These are phyloP conservation scores for Pterocles burchelli DNA, from an alignment of 2,113 vertebrate genomes.

Conservation along the genomic window DNA sequence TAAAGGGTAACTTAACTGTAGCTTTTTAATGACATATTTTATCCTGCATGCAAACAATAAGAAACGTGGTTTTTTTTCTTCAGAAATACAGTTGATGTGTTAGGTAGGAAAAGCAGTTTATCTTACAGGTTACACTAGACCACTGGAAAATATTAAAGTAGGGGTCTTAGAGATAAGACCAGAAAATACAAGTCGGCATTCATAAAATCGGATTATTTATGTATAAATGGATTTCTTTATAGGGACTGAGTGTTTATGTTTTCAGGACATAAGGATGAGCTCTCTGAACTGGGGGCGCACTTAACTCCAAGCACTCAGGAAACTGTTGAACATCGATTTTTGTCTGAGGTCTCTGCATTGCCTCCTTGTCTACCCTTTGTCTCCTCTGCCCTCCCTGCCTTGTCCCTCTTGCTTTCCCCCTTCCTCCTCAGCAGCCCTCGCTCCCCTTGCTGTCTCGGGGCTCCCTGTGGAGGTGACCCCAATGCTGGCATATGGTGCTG, in stretches of 20 bases:
- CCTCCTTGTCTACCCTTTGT: not conserved
- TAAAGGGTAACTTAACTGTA: constrained; percentile 52
- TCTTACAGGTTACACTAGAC: not conserved
- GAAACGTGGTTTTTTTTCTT: not conserved
- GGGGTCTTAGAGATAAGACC: not conserved
- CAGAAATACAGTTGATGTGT: not conserved
- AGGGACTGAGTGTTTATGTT: not conserved
- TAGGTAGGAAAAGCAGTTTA: not conserved
- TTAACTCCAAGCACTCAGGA: not conserved
- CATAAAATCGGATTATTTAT: not conserved
- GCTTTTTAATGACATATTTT: not conserved
- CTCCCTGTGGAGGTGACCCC: not conserved
- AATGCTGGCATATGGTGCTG: rapidly evolving
- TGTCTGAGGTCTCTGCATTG: not conserved
- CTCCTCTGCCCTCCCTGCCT: not conserved
- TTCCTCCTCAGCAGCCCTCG: not conserved
- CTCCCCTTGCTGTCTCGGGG: not conserved
- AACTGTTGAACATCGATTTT: not conserved
- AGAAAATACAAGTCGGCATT: not conserved
- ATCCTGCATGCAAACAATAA: not conserved
- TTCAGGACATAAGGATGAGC: not conserved
- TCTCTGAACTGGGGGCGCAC: not conserved
- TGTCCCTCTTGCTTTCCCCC: not conserved
- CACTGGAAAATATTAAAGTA: not conserved
- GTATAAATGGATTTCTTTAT: not conserved